Evolutionary conservation across 2,113 vertebrate genomes (phyloP), one percentile per base, ranked within the genome.

Genomic region (Indicator indicator): DNA sequence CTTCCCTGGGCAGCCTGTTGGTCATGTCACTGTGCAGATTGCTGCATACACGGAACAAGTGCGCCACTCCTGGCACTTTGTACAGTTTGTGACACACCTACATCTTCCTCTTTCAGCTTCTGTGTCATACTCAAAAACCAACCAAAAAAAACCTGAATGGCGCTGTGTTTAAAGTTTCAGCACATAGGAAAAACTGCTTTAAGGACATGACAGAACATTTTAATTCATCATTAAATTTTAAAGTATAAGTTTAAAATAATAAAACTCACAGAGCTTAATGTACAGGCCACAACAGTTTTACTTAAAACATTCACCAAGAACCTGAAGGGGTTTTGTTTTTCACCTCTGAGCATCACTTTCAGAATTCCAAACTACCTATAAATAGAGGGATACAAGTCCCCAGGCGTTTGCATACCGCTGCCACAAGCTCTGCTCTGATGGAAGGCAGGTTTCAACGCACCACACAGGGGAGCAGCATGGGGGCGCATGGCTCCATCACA

Each of bases 321-420:
- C 32, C 38, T 16, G 12, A 17, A 18, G 17, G 27, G 65, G 32
- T 16, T n/a, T 52, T 27, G 16, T 6, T 27, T 52, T 36, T 36
- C 27, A 36, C 50, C 50, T 30, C 48, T 14, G 5, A 16, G 46
- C 42, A 36, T 21, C 58, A 6, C 27, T 58, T 40, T 8, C 48
- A 21, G 42, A 4, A 24, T 30, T 26, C 6, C 38, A 20, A 33
- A 17, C 19, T 9, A 15, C 62, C 60, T 27, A 14, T 46, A 28
- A 24, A 15, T 1, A 8, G 12, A 68, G 77, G 23, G 14, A 17
- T 23, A 7, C 20, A 11, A 1, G 9, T 46, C 18, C 11, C 11
- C 48, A 1, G 59, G 33, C 0, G 0, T 13, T 20, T 15, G 42
- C 4, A 1, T 59, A 2, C 0, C 1, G 52, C 40, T 6, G 44